A percentile compares a stretch with the other conserved stretches of the same genome.
Conservation (phyloP, 2,888 invertebrate species). For the Gibbula magus region DNA sequence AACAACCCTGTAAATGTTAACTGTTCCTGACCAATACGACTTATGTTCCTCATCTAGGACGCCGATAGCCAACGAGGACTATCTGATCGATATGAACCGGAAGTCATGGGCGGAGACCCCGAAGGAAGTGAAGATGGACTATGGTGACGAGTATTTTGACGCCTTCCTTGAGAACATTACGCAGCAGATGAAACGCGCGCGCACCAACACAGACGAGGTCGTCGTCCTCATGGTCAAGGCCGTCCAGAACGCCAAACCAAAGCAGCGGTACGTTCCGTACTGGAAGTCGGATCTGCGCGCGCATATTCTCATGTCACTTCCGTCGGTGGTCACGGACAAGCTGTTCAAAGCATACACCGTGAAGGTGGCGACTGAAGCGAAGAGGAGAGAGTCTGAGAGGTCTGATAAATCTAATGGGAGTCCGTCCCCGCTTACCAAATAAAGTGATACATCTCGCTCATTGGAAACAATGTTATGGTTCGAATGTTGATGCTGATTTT, state of each 20-base stretch:
- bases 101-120: constrained; percentile 69
- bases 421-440: background rate
- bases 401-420: constrained; percentile 12
- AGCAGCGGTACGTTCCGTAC: constrained; percentile 64
- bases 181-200: constrained; percentile 62
- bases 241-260: constrained; percentile 53
- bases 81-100: constrained; percentile 58
- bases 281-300: constrained; percentile 59
- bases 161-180: constrained; percentile 61
- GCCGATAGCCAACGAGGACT: constrained; percentile 57
- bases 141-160: constrained; percentile 69
- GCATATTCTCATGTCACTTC: constrained; percentile 57
- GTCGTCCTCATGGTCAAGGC: constrained; percentile 65
- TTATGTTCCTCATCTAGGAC: constrained; percentile 56
- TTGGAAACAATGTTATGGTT: too few relatives aligned
- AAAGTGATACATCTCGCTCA: too few relatives aligned
- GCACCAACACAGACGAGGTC: constrained; percentile 61
- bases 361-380: constrained; percentile 22
- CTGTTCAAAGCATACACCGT: constrained; percentile 46
- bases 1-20: background rate
- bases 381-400: constrained; percentile 19
- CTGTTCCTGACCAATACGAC: background rate
- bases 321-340: constrained; percentile 58
- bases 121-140: constrained; percentile 65
- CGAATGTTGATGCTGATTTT: too few relatives aligned